A percentile compares a stretch with the other conserved stretches of the same genome.
Conservation (phyloP, 2,888 invertebrate species). For the Nephrotoma flavescens region DNA sequence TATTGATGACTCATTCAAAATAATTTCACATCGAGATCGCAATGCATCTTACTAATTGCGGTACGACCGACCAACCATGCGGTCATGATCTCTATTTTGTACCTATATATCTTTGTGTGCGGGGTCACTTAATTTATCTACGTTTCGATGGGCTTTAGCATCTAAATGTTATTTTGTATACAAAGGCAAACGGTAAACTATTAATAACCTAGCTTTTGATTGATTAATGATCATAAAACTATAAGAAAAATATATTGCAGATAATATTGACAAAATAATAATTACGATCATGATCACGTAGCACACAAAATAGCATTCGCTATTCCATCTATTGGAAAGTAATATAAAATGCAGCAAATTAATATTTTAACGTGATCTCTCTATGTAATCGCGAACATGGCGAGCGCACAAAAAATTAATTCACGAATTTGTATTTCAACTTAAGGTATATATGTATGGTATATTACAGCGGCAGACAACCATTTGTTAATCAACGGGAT, state of each 20-base stretch:
- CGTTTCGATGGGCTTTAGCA: not conserved
- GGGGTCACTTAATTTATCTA: not conserved
- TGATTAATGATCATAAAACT: not conserved
- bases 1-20: not conserved
- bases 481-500: not conserved
- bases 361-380: not conserved
- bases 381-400: not conserved
- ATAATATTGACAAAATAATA: not conserved
- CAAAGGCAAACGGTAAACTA: not conserved
- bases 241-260: not conserved
- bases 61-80: not conserved
- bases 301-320: not conserved
- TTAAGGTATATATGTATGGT: not conserved
- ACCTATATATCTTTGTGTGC: not conserved
- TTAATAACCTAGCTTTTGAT: not conserved
- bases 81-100: not conserved
- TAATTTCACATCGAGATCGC: not conserved
- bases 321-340: not conserved
- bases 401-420: not conserved
- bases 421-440: not conserved
- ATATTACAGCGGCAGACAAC: not conserved
- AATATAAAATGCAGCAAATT: not conserved
- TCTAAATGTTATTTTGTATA: too few species aligned
- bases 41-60: not conserved
- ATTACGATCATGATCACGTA: not conserved